Evolutionary conservation across 2,797 vertebrate genomes (phyloP).

Genomic region (Halcyon badia): DNA sequence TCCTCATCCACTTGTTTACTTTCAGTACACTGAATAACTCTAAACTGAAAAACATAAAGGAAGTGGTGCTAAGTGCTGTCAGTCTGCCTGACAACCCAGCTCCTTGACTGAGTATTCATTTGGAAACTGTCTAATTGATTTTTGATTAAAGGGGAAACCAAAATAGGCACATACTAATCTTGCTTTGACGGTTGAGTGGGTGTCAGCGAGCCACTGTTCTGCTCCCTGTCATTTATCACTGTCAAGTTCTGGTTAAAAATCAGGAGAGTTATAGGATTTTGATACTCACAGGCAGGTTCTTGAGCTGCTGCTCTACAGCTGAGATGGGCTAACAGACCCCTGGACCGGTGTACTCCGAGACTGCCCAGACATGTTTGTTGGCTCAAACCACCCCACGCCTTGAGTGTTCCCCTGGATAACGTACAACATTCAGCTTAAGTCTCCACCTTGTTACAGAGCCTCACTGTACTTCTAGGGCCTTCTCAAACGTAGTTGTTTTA

Average conservation of each 20-base stretch:
- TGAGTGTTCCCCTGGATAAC: not conserved
- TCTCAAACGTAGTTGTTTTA: not conserved
- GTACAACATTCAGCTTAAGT: fast-evolving
- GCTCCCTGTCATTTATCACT: slow-evolving; percentile 31
- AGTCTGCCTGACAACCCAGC: not conserved
- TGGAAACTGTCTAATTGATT: slow-evolving; percentile 64
- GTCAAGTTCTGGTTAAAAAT: slow-evolving; percentile 28
- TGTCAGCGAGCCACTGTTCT: slow-evolving; percentile 23
- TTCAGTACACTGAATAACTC: not conserved
- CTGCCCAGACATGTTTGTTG: not conserved
- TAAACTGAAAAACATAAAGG: not conserved
- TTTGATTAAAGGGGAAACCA: slow-evolving; percentile 46
- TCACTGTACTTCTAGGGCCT: not conserved
- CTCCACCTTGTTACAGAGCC: not conserved
- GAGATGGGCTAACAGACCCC: not conserved
- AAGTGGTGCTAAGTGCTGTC: not conserved
- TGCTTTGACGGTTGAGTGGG: slow-evolving; percentile 37
- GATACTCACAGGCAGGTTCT: not conserved
- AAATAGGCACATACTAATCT: slow-evolving; percentile 43
- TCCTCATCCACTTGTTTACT: not conserved
- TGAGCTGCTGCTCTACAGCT: not conserved
- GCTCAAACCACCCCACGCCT: not conserved
- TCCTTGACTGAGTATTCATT: slow-evolving; percentile 49
- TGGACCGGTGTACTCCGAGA: not conserved
- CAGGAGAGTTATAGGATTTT: not conserved